These are phyloP conservation scores for Nephrotoma appendiculata DNA, from an alignment of 2,888 invertebrate species.

Conservation along the genomic window DNA sequence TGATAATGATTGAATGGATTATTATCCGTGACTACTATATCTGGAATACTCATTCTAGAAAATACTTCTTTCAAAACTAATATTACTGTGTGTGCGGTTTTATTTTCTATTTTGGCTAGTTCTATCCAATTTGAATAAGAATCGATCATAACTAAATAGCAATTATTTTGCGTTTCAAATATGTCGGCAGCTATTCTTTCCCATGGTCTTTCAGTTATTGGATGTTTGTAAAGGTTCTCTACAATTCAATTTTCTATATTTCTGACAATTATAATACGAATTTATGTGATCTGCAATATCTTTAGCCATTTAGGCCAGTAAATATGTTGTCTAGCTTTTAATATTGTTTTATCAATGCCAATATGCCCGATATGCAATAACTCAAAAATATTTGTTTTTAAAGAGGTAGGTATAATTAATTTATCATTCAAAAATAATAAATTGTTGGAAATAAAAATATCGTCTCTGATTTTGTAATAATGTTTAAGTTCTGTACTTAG, in stretches of 20 bases:
- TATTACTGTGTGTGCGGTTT: background rate
- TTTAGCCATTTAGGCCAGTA: slow-evolving; percentile 4
- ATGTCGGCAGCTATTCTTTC: background rate
- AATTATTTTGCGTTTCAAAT: background rate
- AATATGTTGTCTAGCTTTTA: background rate
- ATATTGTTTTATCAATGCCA: slow-evolving; percentile 4
- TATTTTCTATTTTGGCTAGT: background rate
- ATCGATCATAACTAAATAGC: background rate
- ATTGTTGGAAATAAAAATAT: background rate
- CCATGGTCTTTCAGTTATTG: background rate
- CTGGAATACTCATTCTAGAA: background rate
- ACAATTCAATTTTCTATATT: background rate
- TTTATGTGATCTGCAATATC: background rate
- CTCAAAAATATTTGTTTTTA: background rate
- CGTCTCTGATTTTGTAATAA: slow-evolving; percentile 6
- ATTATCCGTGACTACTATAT: background rate
- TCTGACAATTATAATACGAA: background rate
- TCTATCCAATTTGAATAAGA: background rate
- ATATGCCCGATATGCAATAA: slow-evolving; percentile 4
- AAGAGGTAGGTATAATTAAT: background rate
- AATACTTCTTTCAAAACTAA: background rate
- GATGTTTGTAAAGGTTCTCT: background rate
- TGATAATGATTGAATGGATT: background rate
- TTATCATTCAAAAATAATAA: background rate
- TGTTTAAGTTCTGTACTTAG: background rate